These are phyloP conservation scores for Hyaena hyaena DNA, from an alignment of 2,113 vertebrate species.

Conservation along the genomic window DNA sequence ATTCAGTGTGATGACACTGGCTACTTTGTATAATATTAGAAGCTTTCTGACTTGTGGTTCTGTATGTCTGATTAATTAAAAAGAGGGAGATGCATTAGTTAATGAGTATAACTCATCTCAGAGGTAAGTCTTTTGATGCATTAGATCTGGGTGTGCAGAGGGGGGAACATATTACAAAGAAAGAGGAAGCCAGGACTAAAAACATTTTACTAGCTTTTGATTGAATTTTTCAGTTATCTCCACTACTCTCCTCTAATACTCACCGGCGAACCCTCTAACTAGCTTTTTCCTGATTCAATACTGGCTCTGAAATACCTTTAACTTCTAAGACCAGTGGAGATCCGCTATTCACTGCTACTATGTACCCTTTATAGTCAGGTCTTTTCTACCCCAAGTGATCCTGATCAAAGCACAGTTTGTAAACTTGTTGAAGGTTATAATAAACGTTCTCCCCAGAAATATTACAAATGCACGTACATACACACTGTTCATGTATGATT, in stretches of 20 bases:
- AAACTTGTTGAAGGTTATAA: neutral
- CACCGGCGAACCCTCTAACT: neutral
- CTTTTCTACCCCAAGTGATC: neutral
- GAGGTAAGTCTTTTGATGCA: neutral
- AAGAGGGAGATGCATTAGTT: neutral
- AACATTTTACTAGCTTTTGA: neutral
- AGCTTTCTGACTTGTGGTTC: constrained; percentile 3
- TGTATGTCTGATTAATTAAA: neutral
- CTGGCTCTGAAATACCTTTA: neutral
- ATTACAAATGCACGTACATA: neutral
- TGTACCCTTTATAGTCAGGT: neutral
- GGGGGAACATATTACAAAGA: neutral
- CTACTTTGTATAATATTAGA: neutral
- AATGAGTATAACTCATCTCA: neutral
- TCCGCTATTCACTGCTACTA: neutral
- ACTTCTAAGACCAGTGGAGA: neutral
- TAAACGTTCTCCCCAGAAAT: neutral
- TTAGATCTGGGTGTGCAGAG: neutral
- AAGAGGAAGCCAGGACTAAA: neutral
- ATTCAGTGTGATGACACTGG: neutral
- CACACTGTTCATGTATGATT: neutral
- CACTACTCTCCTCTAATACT: neutral
- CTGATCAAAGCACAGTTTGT: neutral
- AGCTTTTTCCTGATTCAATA: neutral
- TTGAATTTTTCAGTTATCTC: neutral